Evolutionary conservation across 2,797 vertebrate genomes (phyloP).

Genomic region (Chromis chromis): DNA sequence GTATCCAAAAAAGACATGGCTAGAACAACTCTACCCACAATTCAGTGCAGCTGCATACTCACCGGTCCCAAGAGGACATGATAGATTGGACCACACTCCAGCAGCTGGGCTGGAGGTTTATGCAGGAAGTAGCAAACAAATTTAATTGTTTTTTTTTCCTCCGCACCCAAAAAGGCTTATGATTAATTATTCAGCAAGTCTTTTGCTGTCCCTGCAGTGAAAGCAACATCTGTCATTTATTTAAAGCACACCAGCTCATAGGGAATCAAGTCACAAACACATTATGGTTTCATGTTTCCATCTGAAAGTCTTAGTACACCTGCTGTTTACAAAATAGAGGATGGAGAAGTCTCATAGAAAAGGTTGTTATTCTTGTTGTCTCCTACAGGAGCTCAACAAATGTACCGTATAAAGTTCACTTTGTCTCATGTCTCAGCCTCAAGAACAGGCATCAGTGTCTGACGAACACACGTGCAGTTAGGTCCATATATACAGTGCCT

Average conservation of each 20-base stretch:
- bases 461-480: not conserved
- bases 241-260: slow-evolving; percentile 63
- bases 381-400: slow-evolving; percentile 27
- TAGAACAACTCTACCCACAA: slow-evolving; percentile 54
- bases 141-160: slow-evolving; percentile 73
- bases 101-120: slow-evolving; percentile 72
- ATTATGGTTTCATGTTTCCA: slow-evolving; percentile 70
- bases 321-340: slow-evolving; percentile 73
- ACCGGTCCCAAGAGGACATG: slow-evolving; percentile 48
- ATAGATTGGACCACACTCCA: slow-evolving; percentile 65
- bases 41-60: slow-evolving; percentile 60
- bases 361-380: slow-evolving; percentile 33
- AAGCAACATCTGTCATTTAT: slow-evolving; percentile 80
- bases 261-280: slow-evolving; percentile 70
- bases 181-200: slow-evolving; percentile 80
- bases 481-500: too few species aligned
- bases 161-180: slow-evolving; percentile 66
- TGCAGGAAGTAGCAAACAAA: slow-evolving; percentile 67
- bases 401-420: slow-evolving; percentile 17
- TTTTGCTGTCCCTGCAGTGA: slow-evolving; percentile 63
- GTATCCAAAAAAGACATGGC: slow-evolving; percentile 14
- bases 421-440: slow-evolving; percentile 10
- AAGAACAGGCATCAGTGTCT: slow-evolving; percentile 11
- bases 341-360: slow-evolving; percentile 53
- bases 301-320: slow-evolving; percentile 56